These are phyloP conservation scores for Latrodectus geometricus DNA, from an alignment of 1,140 invertebrate species.

Conservation along the genomic window DNA sequence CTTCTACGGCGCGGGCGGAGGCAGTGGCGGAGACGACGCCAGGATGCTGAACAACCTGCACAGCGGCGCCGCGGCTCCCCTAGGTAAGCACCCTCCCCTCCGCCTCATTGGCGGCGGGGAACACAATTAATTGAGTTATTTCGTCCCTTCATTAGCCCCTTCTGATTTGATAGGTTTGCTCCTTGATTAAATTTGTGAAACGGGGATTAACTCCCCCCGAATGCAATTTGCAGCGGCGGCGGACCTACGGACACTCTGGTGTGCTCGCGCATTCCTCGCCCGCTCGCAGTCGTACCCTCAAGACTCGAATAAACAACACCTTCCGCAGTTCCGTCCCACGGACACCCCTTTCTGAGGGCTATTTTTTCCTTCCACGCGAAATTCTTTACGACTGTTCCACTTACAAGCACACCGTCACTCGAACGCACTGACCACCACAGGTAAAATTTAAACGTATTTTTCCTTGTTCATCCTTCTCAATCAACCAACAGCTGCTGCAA, in stretches of 20 bases:
- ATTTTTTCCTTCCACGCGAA: background rate
- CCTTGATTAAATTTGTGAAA: conserved; percentile 65
- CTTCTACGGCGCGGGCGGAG: conserved; percentile 39
- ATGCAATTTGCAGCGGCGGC: background rate
- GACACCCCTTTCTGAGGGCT: conserved; percentile 39
- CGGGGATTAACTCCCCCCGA: conserved; percentile 61
- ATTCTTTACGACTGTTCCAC: too few species aligned
- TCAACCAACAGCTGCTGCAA: too few species aligned
- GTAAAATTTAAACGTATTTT: background rate
- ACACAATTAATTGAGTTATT: conserved; percentile 64
- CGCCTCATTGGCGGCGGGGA: conserved; percentile 49
- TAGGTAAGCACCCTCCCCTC: conserved; percentile 49
- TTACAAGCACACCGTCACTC: background rate
- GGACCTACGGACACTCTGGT: too few species aligned
- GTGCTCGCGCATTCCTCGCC: background rate
- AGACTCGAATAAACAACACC: conserved; percentile 60
- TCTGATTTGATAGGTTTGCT: conserved; percentile 64
- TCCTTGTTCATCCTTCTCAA: too few species aligned
- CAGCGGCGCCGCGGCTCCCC: conserved; percentile 31
- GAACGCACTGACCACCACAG: background rate
- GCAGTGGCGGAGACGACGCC: conserved; percentile 5
- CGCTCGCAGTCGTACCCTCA: background rate
- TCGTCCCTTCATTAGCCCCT: conserved; percentile 62
- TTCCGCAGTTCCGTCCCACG: conserved; percentile 35
- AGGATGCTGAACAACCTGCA: conserved; percentile 63